A percentile compares a stretch with the other conserved stretches of the same genome.
Conservation (phyloP, 2,797 vertebrate genomes). For the Falco berigora region DNA sequence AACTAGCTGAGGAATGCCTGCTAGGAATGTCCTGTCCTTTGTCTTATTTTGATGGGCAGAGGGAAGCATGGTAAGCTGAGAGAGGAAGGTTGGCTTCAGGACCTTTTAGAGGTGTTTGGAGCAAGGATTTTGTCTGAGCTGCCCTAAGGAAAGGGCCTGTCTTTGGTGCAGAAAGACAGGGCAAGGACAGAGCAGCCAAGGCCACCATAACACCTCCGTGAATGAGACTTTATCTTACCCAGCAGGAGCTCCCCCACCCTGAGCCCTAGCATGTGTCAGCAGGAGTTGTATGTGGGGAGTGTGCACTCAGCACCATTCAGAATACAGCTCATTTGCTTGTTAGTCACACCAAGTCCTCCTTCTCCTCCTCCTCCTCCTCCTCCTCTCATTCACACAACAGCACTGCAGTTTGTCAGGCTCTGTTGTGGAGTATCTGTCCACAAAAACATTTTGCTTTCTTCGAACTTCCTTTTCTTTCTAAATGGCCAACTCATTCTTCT, state of each 20-base stretch:
- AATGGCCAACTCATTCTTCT: neutral
- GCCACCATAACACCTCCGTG: neutral
- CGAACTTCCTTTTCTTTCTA: neutral
- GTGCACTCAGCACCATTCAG: neutral
- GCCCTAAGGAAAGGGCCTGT: neutral
- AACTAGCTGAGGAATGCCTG: neutral
- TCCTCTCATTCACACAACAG: neutral
- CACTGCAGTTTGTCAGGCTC: neutral
- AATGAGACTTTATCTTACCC: neutral
- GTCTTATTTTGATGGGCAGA: neutral
- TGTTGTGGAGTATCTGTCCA: neutral
- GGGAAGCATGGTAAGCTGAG: neutral
- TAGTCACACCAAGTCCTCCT: neutral
- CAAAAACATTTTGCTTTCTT: neutral
- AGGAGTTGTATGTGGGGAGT: neutral
- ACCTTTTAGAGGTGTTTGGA: neutral
- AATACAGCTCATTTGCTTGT: neutral
- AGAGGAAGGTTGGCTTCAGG: neutral
- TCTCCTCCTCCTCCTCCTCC: neutral
- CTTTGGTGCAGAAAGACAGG: neutral
- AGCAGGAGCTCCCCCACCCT: neutral
- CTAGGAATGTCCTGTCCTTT: neutral
- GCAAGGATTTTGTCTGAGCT: neutral
- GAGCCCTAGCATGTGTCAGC: neutral
- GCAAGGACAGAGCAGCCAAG: neutral